phyloP scores from a whole-genome alignment of 2,888 invertebrate species.

The Cepaea hortensis region DNA sequence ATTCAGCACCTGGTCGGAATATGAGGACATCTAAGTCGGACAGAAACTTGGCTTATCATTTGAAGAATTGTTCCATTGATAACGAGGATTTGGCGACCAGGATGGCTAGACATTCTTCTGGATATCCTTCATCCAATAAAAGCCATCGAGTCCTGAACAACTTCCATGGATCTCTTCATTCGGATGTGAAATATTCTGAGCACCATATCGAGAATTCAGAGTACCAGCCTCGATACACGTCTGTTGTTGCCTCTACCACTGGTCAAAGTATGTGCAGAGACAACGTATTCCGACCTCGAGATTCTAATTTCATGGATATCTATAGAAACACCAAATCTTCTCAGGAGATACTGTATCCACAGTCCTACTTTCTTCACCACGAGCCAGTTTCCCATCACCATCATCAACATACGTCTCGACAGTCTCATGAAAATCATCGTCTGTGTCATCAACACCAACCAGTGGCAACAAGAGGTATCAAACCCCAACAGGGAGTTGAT shows the following conservation, averaged over 20 bases:
- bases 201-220: background rate
- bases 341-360: background rate
- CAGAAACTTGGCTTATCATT: conserved; percentile 32
- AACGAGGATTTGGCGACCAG: background rate
- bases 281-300: background rate
- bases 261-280: background rate
- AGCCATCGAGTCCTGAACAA: background rate
- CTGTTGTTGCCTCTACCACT: background rate
- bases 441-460: background rate
- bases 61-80: background rate
- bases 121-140: background rate
- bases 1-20: background rate
- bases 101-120: background rate
- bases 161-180: conserved; percentile 20
- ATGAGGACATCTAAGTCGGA: conserved; percentile 40
- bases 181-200: background rate
- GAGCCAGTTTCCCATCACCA: conserved; percentile 16
- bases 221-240: background rate
- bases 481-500: background rate
- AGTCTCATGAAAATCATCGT: background rate
- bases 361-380: conserved; percentile 17
- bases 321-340: background rate
- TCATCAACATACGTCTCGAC: background rate
- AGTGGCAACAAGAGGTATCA: background rate
- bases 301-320: background rate